Base-by-base conservation (phyloP, 2,797 vertebrate genomes). In the Borostomias antarcticus region DNA sequence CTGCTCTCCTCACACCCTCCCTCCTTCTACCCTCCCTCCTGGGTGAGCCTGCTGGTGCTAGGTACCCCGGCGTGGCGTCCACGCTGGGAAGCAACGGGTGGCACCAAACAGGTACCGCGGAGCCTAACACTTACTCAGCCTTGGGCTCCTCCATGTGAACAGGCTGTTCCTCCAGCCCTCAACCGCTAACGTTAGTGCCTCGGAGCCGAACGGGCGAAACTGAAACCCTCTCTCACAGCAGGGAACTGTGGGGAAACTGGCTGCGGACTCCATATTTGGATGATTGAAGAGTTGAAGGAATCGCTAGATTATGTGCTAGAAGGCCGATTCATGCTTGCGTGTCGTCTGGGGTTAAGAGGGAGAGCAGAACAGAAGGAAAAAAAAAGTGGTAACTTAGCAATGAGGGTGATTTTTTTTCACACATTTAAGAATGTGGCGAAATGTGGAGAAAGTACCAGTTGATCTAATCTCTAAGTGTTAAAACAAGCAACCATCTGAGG, bases 51-150 rank as follows among this genome's bases (percentile, higher is more conserved):
- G 40, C 40, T 45, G 40, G 40, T 17, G 40, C 40, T 8, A 17
- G 15, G 76, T 80, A 74, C 52, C 64, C 63, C 75, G 70, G 59
- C 75, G 70, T 37, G 73, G 40, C 40, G 15, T 13, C 7, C 45
- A 64, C 74, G 75, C 30, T 43, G 68, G 84, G 82, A 87, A 82
- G 72, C 87, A 88, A 87, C 84, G 84, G 87, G 90, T 77, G 87
- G 86, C 79, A 64, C 85, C 86, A 90, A 91, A 90, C 90, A 91
- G 89, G 91, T 92, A 91, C 83, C 76, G 62, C 37, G 77, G 67
- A 79, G 80, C 70, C 73, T 66, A 73, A 90, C 83, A 85, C 85
- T 88, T 83, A 85, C 85, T 87, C 86, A 87, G 82, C 74, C 77
- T 67, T 72, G 68, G 71, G 74, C 75, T 81, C 35, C 7, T 75